phyloP scores from a whole-genome alignment of 1,140 invertebrate genomes.

The Sarcophaga bullata region DNA sequence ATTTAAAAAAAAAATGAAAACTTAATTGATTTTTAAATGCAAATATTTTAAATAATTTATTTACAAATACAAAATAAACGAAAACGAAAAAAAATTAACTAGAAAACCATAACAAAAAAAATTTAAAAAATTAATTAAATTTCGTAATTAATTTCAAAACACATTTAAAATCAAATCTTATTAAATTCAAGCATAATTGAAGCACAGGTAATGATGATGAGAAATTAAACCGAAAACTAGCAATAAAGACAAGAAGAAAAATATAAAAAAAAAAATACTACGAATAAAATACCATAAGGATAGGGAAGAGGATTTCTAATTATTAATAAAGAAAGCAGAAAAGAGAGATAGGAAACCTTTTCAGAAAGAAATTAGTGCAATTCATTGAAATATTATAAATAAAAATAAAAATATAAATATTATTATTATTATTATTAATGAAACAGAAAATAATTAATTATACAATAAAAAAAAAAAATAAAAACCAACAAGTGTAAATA shows the following conservation, averaged over 20 bases:
- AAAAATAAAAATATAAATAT: conserved; percentile 42
- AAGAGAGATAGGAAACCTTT: background rate
- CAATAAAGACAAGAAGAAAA: background rate
- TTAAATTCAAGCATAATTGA: background rate
- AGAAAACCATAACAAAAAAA: background rate
- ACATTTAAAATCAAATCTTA: background rate
- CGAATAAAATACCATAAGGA: background rate
- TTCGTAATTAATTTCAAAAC: background rate
- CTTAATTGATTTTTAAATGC: background rate
- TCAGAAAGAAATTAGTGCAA: conserved; percentile 39
- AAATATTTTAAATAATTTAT: background rate
- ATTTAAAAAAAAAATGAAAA: background rate
- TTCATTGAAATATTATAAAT: conserved; percentile 29
- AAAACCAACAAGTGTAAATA: conserved; percentile 40
- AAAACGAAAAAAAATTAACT: background rate
- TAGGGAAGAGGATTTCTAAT: background rate
- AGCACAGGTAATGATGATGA: background rate
- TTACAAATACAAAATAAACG: too few species aligned
- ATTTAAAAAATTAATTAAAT: background rate
- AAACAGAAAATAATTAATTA: conserved; percentile 51
- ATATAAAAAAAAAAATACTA: background rate
- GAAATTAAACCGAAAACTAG: background rate
- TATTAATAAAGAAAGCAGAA: too few species aligned
- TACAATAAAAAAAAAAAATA: conserved; percentile 45
- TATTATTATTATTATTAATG: conserved; percentile 48